A percentile compares a stretch with the other conserved stretches of the same genome.
Conservation (phyloP, 2,113 vertebrate genomes). For the Eptatretus burgeri region DNA sequence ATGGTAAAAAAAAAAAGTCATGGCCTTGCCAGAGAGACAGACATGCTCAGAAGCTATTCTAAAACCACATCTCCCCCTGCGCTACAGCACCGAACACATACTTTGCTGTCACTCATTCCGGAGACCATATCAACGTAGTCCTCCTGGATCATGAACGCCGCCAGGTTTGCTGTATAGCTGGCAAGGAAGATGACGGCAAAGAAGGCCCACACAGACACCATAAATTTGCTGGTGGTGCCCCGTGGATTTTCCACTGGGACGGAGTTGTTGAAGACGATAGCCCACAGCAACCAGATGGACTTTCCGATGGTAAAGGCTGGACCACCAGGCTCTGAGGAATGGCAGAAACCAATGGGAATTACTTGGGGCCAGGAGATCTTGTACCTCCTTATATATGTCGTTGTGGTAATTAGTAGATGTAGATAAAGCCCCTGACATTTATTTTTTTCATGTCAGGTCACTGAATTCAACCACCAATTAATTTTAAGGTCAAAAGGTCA, state of each 20-base stretch:
- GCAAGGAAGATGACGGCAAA: conserved; percentile 96
- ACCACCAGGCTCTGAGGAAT: conserved; percentile 35
- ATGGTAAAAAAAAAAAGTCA: too few species aligned
- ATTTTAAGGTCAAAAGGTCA: too few species aligned
- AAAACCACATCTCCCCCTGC: too few species aligned
- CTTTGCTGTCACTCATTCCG: conserved; percentile 91
- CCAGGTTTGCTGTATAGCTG: conserved; percentile 90
- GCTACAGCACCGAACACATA: conserved; percentile 15
- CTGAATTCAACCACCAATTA: too few species aligned
- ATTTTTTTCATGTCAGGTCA: too few species aligned
- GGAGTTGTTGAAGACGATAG: conserved; percentile 95
- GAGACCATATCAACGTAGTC: conserved; percentile 97
- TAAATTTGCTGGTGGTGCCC: conserved; percentile 90
- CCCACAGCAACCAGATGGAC: conserved; percentile 92
- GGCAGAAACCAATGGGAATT: conserved; percentile 13
- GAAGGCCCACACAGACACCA: conserved; percentile 95
- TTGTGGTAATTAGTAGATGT: too few species aligned
- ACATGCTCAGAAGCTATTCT: too few species aligned
- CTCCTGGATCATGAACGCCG: conserved; percentile 97
- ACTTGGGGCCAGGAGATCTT: too few species aligned
- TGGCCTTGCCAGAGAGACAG: too few species aligned
- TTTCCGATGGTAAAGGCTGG: conserved; percentile 95
- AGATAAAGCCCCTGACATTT: too few species aligned
- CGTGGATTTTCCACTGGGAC: conserved; percentile 92
- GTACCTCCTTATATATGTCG: too few species aligned